Evolutionary conservation across 2,888 invertebrate species (phyloP), one percentile per base, ranked within the genome.

Genomic region (Ligdia adustata): DNA sequence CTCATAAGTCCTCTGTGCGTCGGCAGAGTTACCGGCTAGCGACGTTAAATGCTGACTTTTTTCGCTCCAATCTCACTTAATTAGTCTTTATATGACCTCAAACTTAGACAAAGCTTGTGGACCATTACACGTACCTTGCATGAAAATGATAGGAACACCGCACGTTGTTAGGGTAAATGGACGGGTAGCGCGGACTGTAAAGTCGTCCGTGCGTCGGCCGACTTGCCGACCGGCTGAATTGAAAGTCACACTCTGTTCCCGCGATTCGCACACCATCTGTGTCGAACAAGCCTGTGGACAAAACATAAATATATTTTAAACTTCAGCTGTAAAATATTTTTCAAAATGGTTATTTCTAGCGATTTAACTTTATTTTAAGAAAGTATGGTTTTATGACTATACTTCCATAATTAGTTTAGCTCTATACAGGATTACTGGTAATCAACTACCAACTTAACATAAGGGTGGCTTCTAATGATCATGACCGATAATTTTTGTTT

Each of bases 141-240:
- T 95, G 93, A 78, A 99, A 96, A 73, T 95, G 94, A 87, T 97
- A 97, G 49, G 96, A 93, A 86, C 98, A 98, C 72, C 95, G 93
- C 69, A 97, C 94, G 80, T 97, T 96, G 79, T 95, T 95, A 11
- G 98, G 98, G 84, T 99, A 99, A 68, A 95, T 95, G 66, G 98
- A 98, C 55, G 99, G 99, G 91, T 98, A 99, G 47, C 96, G 94
- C 0, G 98, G 98, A 40, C 98, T 98, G 86, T 96, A 97, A 72
- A 97, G 94, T 46, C 94, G 93, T 43, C 97, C 96, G 78, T 95
- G 93, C 9, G 92, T 90, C 49, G 93, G 93, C 52, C 93, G 91
- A 67, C 92, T 92, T 64, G 94, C 93, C 26, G 93, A 93, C 73
- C 95, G 94, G 75, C 94, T 92, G 84, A 97, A 97, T 84, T 95